These are phyloP conservation scores for Stercorarius parasiticus DNA, from an alignment of 2,113 vertebrate species.

Conservation along the genomic window DNA sequence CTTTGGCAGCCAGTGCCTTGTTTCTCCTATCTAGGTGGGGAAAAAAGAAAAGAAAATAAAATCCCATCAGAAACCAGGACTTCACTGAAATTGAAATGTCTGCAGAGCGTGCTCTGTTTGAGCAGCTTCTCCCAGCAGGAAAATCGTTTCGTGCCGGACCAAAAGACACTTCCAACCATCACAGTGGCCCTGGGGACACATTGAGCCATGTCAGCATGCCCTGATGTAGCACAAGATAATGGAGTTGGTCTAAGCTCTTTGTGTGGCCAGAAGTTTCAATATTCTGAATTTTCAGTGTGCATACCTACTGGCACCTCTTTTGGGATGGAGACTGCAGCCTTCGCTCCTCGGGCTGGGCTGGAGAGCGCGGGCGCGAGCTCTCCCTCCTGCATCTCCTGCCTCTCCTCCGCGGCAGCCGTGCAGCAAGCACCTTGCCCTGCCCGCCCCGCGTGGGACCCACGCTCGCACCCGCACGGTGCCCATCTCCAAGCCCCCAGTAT, in stretches of 20 bases:
- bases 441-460: rapidly evolving
- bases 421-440: neutral
- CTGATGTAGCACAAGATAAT: neutral
- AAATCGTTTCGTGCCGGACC: neutral
- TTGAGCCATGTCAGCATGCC: rapidly evolving
- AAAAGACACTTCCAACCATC: neutral
- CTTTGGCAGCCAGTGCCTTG: neutral
- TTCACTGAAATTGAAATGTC: neutral
- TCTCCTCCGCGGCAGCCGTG: neutral
- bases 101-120: neutral
- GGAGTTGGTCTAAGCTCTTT: neutral
- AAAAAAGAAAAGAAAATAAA: neutral
- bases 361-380: rapidly evolving
- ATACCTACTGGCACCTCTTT: neutral
- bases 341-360: neutral
- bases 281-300: neutral
- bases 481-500: too few relatives aligned
- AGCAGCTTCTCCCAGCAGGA: neutral
- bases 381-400: rapidly evolving
- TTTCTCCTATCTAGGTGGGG: neutral
- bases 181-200: neutral
- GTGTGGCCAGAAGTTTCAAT: neutral
- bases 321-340: neutral
- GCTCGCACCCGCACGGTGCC: neutral
- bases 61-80: neutral